Evolutionary conservation across 1,140 invertebrate genomes (phyloP).

Genomic region (Micrasema minimum): DNA sequence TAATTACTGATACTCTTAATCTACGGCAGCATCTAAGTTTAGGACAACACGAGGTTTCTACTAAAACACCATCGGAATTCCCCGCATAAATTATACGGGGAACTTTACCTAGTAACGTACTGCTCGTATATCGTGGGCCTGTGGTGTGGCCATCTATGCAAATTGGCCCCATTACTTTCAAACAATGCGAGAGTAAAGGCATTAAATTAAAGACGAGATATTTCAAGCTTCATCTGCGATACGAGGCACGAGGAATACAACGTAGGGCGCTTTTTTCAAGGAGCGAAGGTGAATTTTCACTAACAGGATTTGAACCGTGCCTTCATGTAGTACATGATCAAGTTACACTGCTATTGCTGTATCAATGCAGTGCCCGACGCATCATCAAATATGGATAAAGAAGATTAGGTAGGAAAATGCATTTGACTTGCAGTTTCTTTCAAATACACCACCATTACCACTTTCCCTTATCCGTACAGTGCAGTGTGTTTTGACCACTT

Average conservation of each 20-base stretch:
- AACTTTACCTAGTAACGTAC: conserved; percentile 42
- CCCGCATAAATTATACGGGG: conserved; percentile 41
- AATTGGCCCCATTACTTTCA: conserved; percentile 45
- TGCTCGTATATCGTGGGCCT: conserved; percentile 36
- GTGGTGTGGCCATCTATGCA: conserved; percentile 43
- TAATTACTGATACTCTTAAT: no score
- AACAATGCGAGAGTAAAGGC: conserved; percentile 38
- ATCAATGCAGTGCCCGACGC: no score
- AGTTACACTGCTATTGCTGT: no score
- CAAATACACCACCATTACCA: no score
- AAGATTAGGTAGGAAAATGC: no score
- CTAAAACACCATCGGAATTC: conserved; percentile 45
- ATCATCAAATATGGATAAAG: no score
- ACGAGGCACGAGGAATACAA: background rate
- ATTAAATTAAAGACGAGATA: conserved; percentile 43
- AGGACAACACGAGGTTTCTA: conserved; percentile 22
- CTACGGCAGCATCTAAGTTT: conserved; percentile 29
- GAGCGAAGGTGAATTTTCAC: no score
- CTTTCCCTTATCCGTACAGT: no score
- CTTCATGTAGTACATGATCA: no score
- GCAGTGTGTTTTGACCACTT: no score
- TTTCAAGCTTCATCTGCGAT: conserved; percentile 15
- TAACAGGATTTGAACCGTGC: no score
- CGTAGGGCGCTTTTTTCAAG: background rate
- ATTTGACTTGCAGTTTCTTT: no score